Evolutionary conservation across 2,888 invertebrate genomes (phyloP).

Genomic region (Bugulina stolonifera): DNA sequence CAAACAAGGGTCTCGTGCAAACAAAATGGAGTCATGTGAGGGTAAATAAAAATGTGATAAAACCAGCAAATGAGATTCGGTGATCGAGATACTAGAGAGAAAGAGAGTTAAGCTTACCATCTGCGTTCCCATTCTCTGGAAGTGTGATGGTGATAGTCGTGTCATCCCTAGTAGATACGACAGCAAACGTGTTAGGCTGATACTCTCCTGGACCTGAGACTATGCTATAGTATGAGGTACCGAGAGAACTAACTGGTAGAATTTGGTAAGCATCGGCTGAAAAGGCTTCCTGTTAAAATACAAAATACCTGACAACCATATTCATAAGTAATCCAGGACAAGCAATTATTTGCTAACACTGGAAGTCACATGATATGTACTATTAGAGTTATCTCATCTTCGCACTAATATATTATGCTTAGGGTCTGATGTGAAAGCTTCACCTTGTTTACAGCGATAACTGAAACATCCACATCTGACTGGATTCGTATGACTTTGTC

Average conservation of each 20-base stretch:
- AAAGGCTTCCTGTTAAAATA: conserved; percentile 13
- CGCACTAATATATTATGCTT: not conserved
- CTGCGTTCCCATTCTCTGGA: not conserved
- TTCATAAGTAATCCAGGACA: not conserved
- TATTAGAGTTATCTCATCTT: no score
- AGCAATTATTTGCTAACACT: not conserved
- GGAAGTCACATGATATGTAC: no score
- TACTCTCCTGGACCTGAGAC: not conserved
- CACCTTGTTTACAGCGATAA: conserved; percentile 17
- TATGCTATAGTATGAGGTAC: not conserved
- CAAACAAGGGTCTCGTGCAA: no score
- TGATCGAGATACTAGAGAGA: not conserved
- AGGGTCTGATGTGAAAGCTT: not conserved
- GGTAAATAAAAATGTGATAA: no score
- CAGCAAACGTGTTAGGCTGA: conserved; percentile 1
- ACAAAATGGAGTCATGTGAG: no score
- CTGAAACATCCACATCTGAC: conserved; percentile 12
- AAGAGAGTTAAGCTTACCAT: not conserved
- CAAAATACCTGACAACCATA: not conserved
- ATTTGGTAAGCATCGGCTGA: conserved; percentile 8
- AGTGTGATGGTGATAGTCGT: not conserved
- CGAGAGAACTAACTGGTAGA: conserved; percentile 10
- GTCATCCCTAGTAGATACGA: not conserved
- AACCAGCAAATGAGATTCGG: no score
- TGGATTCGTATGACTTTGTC: conserved; percentile 15